Base-by-base conservation (phyloP, 1,140 invertebrate species). In the Drosophila orena region DNA sequence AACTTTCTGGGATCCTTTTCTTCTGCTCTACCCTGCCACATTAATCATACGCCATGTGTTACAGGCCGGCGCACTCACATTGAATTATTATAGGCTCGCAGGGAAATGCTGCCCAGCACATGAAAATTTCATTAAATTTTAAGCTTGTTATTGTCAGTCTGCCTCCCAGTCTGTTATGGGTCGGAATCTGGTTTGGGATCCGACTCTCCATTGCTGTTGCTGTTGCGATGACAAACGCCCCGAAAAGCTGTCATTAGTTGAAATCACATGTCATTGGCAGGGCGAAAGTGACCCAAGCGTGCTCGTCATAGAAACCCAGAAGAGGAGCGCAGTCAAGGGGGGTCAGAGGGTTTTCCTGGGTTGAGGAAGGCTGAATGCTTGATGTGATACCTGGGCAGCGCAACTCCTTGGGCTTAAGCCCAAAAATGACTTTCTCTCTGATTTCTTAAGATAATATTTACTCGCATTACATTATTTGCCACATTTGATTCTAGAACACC, bases 181-280 rank as follows among this genome's bases (percentile, higher is more conserved):
- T n/a, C 24, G 46, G 20, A 40, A 20, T 30, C 42, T 47, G 37
- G 72, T 17, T 42, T 38, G 70, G 15, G 53, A 22, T 34, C 15
- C n/a, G n/a, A 40, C 38, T 37, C 53, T 55, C n/a, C 30, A 30
- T 10, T 70, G 30, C 20, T 56, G 37, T 17, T 56, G 56, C 42
- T 61, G 50, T 37, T 68, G 22, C 34, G 59, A 59, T 54, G 60
- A 61, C 69, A 75, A 55, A 72, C 65, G 66, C 53, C 64, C 71
- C 75, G 27, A 70, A 69, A 88, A 86, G 55, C 83, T 86, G 84
- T 77, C 83, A 86, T 86, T 88, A 88, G 83, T 83, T 83, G 75
- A 88, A 86, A 86, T 86, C 83, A 88, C 83, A 86, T 88, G 84
- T 86, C 83, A 88, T 69, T 71, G 84, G 54, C 83, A 83, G 75